Conservation (phyloP, 2,797 vertebrate genomes). For the Lerista edwardsae region DNA sequence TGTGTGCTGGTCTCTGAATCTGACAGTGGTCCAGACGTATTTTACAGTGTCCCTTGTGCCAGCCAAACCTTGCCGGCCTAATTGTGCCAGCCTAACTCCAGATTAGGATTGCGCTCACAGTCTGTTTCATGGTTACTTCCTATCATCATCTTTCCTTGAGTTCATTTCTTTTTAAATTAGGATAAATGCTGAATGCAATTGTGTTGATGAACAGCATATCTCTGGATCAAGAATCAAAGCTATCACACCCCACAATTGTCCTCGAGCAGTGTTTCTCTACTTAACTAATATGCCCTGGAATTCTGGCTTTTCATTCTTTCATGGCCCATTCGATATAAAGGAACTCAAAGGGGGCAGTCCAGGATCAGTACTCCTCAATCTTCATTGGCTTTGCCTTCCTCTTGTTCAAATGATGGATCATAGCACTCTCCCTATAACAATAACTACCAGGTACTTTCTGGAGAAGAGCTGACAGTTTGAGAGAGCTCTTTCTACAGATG, state of each 20-base stretch:
- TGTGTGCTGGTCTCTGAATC: too few relatives aligned
- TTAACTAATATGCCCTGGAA: not conserved
- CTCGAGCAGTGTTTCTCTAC: not conserved
- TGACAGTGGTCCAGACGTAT: too few relatives aligned
- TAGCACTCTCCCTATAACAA: not conserved
- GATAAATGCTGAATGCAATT: not conserved
- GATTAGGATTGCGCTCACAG: too few relatives aligned
- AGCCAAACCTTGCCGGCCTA: too few relatives aligned
- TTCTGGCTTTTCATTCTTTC: not conserved
- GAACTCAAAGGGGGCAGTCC: not conserved
- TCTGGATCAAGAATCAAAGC: not conserved
- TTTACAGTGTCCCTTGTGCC: too few relatives aligned
- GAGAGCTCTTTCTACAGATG: not conserved
- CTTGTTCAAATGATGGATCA: not conserved
- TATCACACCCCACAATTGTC: not conserved
- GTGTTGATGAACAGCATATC: not conserved
- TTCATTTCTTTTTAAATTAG: constrained; percentile 35
- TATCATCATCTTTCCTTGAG: not conserved
- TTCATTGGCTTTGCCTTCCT: not conserved
- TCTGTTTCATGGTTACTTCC: not conserved
- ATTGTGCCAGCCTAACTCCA: too few relatives aligned
- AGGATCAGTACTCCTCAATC: not conserved
- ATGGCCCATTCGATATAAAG: not conserved
- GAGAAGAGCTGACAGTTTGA: not conserved
- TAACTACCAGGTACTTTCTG: not conserved